Evolutionary conservation across 30 jellyfish, hydroid and myxozoan species (phyloP), one percentile per base, ranked within the genome.

Genomic region (Chironex yamaguchii): DNA sequence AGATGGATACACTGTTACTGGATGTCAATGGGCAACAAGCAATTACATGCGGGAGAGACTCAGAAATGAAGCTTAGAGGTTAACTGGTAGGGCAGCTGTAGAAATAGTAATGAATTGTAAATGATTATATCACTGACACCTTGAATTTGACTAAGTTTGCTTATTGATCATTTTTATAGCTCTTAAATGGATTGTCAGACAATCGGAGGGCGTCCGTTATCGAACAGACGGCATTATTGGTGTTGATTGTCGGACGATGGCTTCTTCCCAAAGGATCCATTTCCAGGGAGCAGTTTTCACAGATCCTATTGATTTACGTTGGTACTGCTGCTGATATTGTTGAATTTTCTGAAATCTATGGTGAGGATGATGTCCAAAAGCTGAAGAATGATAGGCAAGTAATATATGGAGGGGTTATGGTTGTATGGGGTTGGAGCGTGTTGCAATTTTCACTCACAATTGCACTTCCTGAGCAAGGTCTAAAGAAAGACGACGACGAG

Each of bases 301-400:
- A 94, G 80, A 94, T 94, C 29, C 67, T 94, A 2, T 90, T 94
- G 3, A 94, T 94, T 14, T 94, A 94, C 85, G 90, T 94, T 32
- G 99, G 97, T 54, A 94, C 97, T 9, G 99, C 99, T 6, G 99
- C 99, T 11, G 99, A 94, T 42, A 94, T 94, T 31, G 99, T 94
- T 52, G 99, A 94, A 49, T 88, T 94, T 58, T 90, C 96, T 4
- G 99, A 94, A 72, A 67, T 84, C 0, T 94, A 86, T 42, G 85
- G 86, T 4, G 96, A 89, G 1, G 99, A 94, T 21, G 68, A 75
- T 12, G 96, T 83, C 14, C 67, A 68, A 29, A 54, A 49, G 1
- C 50, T 58, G 69, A 33, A 76, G 28, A 81, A 65, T 25, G 36
- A 53, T 27, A 53, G 71, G 24, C 29, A 32, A 25, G 17, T 17